A percentile compares a stretch with the other conserved stretches of the same genome.
These are phyloP conservation scores for Eristalis pertinax DNA, from an alignment of 2,888 invertebrate genomes.

Conservation along the genomic window DNA sequence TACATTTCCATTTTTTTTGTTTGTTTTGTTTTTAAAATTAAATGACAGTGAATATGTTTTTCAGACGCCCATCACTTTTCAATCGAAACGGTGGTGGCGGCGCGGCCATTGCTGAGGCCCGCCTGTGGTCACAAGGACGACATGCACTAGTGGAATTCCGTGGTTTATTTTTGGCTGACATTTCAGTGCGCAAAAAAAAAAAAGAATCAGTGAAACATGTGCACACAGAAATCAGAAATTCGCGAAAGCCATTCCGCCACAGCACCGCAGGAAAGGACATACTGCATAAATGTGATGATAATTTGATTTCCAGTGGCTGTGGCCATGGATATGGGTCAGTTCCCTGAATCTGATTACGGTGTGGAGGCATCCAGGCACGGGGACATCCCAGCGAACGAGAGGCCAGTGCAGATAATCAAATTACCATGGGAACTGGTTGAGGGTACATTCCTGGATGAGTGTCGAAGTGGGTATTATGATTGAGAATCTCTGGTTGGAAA, in stretches of 20 bases:
- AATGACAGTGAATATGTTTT: conserved; percentile 5
- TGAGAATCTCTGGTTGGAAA: conserved; percentile 29
- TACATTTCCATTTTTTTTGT: not conserved
- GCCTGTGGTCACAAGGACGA: not conserved
- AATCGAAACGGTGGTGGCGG: not conserved
- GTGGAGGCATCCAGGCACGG: not conserved
- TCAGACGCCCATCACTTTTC: not conserved
- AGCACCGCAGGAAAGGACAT: conserved; percentile 32
- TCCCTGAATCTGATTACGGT: conserved; percentile 40
- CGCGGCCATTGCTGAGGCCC: not conserved
- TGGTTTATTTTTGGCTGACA: conserved; percentile 22
- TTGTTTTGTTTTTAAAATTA: not conserved
- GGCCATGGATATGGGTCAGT: conserved; percentile 54
- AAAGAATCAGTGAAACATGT: not conserved
- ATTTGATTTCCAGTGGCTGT: conserved; percentile 48
- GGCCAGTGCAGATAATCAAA: conserved; percentile 43
- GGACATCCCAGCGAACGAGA: not conserved
- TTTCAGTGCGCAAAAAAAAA: not conserved
- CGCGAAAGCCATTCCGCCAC: conserved; percentile 16
- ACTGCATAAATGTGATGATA: conserved; percentile 15
- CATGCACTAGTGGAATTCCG: not conserved
- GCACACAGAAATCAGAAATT: not conserved
- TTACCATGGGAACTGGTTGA: conserved; percentile 39
- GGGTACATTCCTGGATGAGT: conserved; percentile 25
- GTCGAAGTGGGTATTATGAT: conserved; percentile 37